Conservation (phyloP, 2,113 vertebrate species). For the Turnix velox region DNA sequence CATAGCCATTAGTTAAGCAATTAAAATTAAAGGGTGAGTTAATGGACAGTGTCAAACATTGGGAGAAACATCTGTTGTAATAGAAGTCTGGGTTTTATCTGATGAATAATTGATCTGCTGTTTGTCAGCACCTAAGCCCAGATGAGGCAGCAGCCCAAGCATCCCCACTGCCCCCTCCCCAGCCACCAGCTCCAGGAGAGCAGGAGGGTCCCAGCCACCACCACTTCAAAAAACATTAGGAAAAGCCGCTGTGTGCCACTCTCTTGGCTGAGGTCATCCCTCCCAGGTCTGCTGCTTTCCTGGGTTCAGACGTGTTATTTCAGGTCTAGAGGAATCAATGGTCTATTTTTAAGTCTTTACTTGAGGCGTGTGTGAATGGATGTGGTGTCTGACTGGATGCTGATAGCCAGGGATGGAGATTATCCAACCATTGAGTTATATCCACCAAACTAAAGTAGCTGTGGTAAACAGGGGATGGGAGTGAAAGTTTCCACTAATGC, state of each 20-base stretch:
- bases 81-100: constrained; percentile 63
- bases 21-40: constrained; percentile 73
- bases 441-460: constrained; percentile 22
- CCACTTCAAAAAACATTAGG: neutral
- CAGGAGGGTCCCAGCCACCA: neutral
- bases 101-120: constrained; percentile 65
- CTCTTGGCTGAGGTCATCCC: rapidly evolving
- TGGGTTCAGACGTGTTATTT: neutral
- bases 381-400: neutral
- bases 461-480: neutral
- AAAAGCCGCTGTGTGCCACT: neutral
- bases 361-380: neutral
- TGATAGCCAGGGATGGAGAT: neutral
- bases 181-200: neutral
- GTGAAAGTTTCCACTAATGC: neutral
- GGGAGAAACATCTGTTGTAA: constrained; percentile 67
- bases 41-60: constrained; percentile 72
- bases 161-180: neutral
- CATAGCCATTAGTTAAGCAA: constrained; percentile 66
- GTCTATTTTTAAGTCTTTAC: constrained; percentile 20
- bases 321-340: neutral
- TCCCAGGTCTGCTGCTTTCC: neutral
- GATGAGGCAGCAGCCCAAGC: neutral
- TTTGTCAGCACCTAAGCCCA: constrained; percentile 19
- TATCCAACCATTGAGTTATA: neutral